These are phyloP conservation scores for Notechis scutatus DNA, from an alignment of 2,113 vertebrate genomes.

Conservation along the genomic window DNA sequence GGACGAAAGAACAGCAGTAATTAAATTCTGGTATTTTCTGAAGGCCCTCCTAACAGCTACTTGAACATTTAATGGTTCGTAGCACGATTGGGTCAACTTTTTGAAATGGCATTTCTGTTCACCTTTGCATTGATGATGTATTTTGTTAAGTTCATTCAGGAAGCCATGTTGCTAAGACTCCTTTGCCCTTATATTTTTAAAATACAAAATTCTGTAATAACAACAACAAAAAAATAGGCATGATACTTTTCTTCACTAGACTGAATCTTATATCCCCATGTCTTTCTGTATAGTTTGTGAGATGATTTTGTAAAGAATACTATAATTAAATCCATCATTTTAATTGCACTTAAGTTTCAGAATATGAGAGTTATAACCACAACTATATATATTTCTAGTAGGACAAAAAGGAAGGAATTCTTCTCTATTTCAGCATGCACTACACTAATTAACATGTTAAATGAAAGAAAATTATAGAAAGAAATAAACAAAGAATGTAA, in stretches of 20 bases:
- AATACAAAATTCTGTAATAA: neutral
- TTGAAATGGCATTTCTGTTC: constrained; percentile 18
- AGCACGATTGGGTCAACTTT: neutral
- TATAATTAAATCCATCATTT: neutral
- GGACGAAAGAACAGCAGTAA: constrained; percentile 12
- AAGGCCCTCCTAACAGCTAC: neutral
- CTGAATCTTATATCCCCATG: neutral
- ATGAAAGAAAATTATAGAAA: neutral
- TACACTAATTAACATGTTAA: neutral
- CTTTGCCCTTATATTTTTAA: neutral
- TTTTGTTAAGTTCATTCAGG: constrained; percentile 18
- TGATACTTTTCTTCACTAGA: neutral
- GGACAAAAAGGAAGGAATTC: neutral
- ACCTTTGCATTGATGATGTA: neutral
- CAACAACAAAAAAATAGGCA: neutral
- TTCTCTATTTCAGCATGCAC: neutral
- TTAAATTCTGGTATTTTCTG: constrained; percentile 24
- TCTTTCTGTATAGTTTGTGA: neutral
- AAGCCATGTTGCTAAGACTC: neutral
- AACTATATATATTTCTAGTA: neutral
- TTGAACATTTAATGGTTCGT: constrained; percentile 1
- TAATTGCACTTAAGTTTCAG: neutral
- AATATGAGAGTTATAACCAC: neutral
- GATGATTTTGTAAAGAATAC: neutral
- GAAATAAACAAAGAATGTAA: neutral